Conservation (phyloP, 2,888 invertebrate genomes). For the Drosophila maculinotata region DNA sequence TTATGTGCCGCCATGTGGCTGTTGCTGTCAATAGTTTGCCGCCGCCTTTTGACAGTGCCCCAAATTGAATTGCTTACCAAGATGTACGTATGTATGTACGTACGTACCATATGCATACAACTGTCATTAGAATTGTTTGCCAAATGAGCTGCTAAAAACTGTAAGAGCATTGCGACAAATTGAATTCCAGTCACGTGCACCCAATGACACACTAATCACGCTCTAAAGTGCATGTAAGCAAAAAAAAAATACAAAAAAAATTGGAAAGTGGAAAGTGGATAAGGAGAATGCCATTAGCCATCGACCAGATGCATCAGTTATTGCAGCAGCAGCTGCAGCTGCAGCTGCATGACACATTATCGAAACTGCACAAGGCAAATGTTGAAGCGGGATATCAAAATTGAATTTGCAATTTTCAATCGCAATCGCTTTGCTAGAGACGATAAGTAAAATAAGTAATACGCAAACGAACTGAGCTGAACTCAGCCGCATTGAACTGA, state of each 20-base stretch:
- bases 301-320: conserved; percentile 37
- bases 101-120: conserved; percentile 38
- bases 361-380: conserved; percentile 56
- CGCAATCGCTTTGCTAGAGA: conserved; percentile 7
- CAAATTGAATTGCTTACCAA: conserved; percentile 8
- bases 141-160: conserved; percentile 61
- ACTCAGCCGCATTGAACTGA: conserved; percentile 28
- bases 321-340: conserved; percentile 55
- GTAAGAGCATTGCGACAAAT: conserved; percentile 46
- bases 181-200: conserved; percentile 70
- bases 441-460: conserved; percentile 4
- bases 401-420: conserved; percentile 64
- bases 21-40: conserved; percentile 37
- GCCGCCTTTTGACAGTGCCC: conserved; percentile 25
- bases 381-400: conserved; percentile 68
- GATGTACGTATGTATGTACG: conserved; percentile 23
- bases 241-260: conserved; percentile 6
- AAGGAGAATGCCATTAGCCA: conserved; percentile 49
- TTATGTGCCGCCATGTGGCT: conserved; percentile 18
- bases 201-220: conserved; percentile 72
- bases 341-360: conserved; percentile 68
- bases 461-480: conserved; percentile 17
- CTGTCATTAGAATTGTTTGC: conserved; percentile 63
- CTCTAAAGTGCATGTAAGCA: conserved; percentile 32
- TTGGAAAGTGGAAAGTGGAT: neutral